phyloP scores from a whole-genome alignment of 2,888 invertebrate species.

The Drosophila cyrtoloma region DNA sequence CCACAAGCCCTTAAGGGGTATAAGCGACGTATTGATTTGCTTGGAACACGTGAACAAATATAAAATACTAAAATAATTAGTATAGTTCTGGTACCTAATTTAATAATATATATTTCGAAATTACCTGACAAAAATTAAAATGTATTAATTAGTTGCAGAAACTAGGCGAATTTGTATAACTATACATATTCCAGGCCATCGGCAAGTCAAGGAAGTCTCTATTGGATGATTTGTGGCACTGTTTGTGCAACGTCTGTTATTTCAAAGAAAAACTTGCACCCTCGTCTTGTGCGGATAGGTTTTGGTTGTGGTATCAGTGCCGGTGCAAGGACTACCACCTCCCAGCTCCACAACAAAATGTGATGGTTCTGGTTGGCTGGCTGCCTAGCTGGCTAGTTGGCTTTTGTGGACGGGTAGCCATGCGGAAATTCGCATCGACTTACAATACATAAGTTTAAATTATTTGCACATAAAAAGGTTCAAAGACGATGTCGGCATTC shows the following conservation, averaged over 20 bases:
- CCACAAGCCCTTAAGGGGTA: constrained; percentile 17
- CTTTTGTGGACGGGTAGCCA: constrained; percentile 51
- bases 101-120: not conserved
- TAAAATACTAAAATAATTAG: not conserved
- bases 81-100: not conserved
- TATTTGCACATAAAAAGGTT: constrained; percentile 71
- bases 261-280: constrained; percentile 67
- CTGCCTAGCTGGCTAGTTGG: constrained; percentile 29
- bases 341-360: not conserved
- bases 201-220: not conserved
- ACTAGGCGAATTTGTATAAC: not conserved
- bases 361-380: constrained; percentile 19
- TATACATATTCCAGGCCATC: constrained; percentile 6
- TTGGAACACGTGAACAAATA: not conserved
- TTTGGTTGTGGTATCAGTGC: constrained; percentile 4
- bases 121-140: not conserved
- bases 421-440: constrained; percentile 61
- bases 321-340: not conserved
- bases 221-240: not conserved
- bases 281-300: constrained; percentile 30
- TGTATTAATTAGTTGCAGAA: not conserved
- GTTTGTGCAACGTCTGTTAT: constrained; percentile 60
- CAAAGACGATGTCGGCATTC: constrained; percentile 62
- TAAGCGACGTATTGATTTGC: not conserved
- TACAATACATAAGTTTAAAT: constrained; percentile 67